Conservation (phyloP, 2,888 invertebrate genomes). For the Trissolcus brochymenae region DNA sequence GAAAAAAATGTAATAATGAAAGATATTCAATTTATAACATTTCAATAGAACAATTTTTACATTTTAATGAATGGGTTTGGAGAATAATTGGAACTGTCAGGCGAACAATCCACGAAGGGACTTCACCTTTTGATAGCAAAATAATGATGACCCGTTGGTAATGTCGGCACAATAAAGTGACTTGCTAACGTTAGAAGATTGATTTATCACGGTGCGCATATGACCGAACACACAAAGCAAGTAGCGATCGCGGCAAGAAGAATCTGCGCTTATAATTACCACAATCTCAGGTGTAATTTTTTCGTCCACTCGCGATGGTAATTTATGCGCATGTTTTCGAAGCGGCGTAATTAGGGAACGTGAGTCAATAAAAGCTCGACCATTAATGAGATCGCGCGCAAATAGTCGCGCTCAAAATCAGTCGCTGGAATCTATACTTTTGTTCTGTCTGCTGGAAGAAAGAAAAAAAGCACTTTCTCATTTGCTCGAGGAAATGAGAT, state of each 20-base stretch:
- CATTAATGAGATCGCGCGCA: constrained; percentile 27
- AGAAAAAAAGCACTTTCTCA: neutral
- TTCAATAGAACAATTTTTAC: no score
- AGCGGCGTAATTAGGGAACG: constrained; percentile 35
- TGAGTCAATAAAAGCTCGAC: constrained; percentile 40
- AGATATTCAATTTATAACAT: constrained; percentile 1
- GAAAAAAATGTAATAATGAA: neutral
- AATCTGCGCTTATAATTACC: constrained; percentile 49
- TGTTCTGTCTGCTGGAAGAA: neutral
- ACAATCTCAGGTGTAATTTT: constrained; percentile 21
- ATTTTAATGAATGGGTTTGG: constrained; percentile 1
- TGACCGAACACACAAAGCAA: constrained; percentile 35
- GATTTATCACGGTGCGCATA: constrained; percentile 44
- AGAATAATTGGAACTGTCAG: constrained; percentile 14
- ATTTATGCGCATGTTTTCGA: constrained; percentile 35
- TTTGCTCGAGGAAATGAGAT: neutral
- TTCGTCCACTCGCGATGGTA: constrained; percentile 11
- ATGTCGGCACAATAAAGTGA: constrained; percentile 37
- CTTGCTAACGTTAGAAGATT: constrained; percentile 53
- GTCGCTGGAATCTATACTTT: constrained; percentile 8
- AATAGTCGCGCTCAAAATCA: neutral
- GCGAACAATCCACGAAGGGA: constrained; percentile 6
- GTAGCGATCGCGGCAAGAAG: constrained; percentile 36
- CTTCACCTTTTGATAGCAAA: constrained; percentile 23
- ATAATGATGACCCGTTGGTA: constrained; percentile 31